These are phyloP conservation scores for Laticauda laticaudata DNA, from an alignment of 2,113 vertebrate genomes.

Conservation along the genomic window DNA sequence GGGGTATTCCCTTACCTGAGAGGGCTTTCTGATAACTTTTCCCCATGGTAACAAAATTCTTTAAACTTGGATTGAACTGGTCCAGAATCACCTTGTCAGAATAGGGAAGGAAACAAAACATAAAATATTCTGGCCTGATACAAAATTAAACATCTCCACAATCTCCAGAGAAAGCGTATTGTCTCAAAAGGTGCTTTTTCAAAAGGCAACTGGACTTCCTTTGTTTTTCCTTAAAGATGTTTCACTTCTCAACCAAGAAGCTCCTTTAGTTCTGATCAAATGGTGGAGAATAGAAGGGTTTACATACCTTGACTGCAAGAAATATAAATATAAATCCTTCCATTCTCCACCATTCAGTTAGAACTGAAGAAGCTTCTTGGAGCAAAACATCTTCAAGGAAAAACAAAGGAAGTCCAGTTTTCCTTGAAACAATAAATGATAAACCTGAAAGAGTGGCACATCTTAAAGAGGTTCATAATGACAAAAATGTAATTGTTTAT, in stretches of 20 bases:
- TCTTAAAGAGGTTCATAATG: neutral
- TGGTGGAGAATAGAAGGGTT: neutral
- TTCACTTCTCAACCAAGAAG: neutral
- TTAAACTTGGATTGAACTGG: slow-evolving; percentile 84
- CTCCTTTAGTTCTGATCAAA: neutral
- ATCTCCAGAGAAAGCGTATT: neutral
- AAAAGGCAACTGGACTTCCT: neutral
- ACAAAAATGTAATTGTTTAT: neutral
- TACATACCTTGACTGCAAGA: neutral
- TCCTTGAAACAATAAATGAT: neutral
- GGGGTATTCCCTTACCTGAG: slow-evolving; percentile 66
- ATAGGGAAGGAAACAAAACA: neutral
- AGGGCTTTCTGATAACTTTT: slow-evolving; percentile 84
- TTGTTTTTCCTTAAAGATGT: neutral
- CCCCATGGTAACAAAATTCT: slow-evolving; percentile 85
- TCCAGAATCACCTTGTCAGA: slow-evolving; percentile 78
- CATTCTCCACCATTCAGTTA: neutral
- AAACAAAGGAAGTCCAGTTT: neutral
- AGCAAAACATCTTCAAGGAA: neutral
- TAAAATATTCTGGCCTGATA: neutral
- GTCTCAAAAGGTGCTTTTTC: neutral
- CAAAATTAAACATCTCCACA: neutral
- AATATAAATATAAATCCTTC: neutral
- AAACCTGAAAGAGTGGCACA: neutral
- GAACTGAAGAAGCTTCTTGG: neutral